Percentiles rank a stretch among this genome's conserved stretches.
Conservation (phyloP, 2,113 vertebrate species). For the Daubentonia madagascariensis region DNA sequence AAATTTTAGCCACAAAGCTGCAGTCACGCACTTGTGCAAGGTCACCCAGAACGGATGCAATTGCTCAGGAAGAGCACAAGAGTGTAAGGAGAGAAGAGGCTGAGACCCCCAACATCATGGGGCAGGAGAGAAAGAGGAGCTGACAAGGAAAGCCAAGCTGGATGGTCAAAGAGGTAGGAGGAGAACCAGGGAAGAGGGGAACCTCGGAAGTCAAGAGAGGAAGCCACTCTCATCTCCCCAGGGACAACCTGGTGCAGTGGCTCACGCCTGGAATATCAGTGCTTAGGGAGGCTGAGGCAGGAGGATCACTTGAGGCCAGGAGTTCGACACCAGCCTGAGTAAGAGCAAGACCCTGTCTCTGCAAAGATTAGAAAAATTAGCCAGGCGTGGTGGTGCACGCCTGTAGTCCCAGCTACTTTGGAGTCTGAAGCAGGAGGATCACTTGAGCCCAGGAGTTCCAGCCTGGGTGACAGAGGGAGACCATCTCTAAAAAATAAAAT, state of each 20-base stretch:
- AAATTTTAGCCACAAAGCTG: constrained; percentile 56
- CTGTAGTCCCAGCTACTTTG: not conserved
- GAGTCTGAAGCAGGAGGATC: not conserved
- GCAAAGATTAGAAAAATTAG: not conserved
- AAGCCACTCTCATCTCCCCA: too few species aligned
- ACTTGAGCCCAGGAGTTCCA: not conserved
- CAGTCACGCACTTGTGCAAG: constrained; percentile 31
- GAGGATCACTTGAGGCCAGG: not conserved
- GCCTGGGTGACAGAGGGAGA: not conserved
- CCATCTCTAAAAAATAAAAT: not conserved
- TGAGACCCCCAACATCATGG: not conserved
- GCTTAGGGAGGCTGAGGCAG: not conserved
- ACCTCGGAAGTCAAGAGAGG: too few species aligned
- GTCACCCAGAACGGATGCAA: not conserved
- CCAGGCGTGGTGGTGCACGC: not conserved
- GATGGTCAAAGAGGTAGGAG: not conserved
- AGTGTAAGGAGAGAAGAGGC: not conserved
- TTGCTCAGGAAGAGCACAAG: not conserved
- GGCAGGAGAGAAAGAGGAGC: not conserved
- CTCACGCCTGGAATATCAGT: not conserved
- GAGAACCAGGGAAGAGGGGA: not conserved
- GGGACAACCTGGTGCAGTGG: not conserved
- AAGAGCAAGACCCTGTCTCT: not conserved
- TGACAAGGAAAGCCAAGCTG: not conserved
- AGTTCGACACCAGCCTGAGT: not conserved